These are phyloP conservation scores for Sandelia bainsii DNA, from an alignment of 2,797 vertebrate genomes.

Conservation along the genomic window DNA sequence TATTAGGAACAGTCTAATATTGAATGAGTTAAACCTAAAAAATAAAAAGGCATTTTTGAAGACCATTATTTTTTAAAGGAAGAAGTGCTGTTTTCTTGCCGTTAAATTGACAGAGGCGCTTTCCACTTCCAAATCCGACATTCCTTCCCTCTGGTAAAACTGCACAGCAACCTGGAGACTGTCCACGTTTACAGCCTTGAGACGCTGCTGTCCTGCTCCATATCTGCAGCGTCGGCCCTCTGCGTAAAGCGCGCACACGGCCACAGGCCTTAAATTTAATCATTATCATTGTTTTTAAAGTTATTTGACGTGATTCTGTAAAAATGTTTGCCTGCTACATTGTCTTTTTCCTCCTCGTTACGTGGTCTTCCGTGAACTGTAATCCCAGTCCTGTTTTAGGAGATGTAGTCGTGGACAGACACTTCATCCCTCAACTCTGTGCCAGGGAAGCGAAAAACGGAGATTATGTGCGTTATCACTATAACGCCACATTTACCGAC, in stretches of 20 bases:
- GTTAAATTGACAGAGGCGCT: constrained; percentile 24
- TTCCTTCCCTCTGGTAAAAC: constrained; percentile 50
- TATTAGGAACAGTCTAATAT: no score
- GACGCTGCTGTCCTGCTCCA: constrained; percentile 29
- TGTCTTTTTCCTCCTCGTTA: constrained; percentile 54
- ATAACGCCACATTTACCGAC: constrained; percentile 93
- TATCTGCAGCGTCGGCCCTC: constrained; percentile 40
- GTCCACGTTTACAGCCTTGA: constrained; percentile 80
- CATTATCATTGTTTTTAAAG: neutral
- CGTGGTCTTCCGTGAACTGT: constrained; percentile 77
- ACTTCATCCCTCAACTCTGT: constrained; percentile 88
- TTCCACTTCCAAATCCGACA: constrained; percentile 38
- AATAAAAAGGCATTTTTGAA: no score
- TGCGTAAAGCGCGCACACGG: constrained; percentile 9
- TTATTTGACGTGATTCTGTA: neutral
- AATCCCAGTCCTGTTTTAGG: constrained; percentile 89
- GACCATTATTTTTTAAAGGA: constrained; percentile 12
- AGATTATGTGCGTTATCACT: constrained; percentile 95
- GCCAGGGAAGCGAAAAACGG: constrained; percentile 89
- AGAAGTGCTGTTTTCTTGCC: neutral
- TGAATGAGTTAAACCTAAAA: no score
- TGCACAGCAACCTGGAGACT: constrained; percentile 64
- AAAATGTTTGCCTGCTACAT: constrained; percentile 70
- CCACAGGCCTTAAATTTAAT: neutral
- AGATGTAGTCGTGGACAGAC: constrained; percentile 92